phyloP scores from a whole-genome alignment of 2,113 vertebrate species.

The Pseudorhombus dupliciocellatus region DNA sequence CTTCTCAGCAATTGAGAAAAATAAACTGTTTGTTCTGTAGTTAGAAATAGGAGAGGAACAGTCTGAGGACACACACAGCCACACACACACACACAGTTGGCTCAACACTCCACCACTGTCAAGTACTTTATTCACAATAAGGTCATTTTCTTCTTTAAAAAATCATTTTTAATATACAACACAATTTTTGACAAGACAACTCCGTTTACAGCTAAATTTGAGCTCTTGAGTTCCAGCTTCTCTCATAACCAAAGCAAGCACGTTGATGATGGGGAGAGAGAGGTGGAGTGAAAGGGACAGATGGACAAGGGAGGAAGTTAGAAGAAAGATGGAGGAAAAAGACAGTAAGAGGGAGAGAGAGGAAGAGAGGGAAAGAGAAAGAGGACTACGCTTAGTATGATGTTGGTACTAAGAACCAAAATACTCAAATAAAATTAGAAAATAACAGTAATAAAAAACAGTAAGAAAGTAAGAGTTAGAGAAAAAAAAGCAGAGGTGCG shows the following conservation, averaged over 20 bases:
- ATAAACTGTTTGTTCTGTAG: not conserved
- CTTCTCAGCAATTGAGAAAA: too few species aligned
- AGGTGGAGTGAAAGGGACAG: conserved; percentile 56
- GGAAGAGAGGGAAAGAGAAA: conserved; percentile 48
- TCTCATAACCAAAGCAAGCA: conserved; percentile 82
- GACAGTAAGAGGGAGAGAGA: conserved; percentile 37
- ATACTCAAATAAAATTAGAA: conserved; percentile 79
- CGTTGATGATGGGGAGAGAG: conserved; percentile 61
- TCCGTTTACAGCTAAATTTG: conserved; percentile 82
- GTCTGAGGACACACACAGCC: conserved; percentile 30
- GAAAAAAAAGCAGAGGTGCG: conserved; percentile 66
- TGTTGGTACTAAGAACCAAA: conserved; percentile 76
- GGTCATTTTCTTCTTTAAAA: conserved; percentile 82
- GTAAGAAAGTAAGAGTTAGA: conserved; percentile 69
- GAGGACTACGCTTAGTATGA: conserved; percentile 76
- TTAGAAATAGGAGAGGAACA: not conserved
- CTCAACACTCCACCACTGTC: conserved; percentile 79
- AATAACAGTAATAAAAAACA: conserved; percentile 76
- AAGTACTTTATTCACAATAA: conserved; percentile 86
- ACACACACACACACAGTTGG: conserved; percentile 68
- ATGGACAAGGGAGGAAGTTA: conserved; percentile 44
- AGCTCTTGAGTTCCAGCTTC: conserved; percentile 80
- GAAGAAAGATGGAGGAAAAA: conserved; percentile 58
- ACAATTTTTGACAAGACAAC: conserved; percentile 83
- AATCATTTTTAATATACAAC: conserved; percentile 84